Percentiles rank a stretch among this genome's conserved stretches.
phyloP scores from a whole-genome alignment of 2,797 vertebrate genomes.

The Anabacerthia variegaticeps region DNA sequence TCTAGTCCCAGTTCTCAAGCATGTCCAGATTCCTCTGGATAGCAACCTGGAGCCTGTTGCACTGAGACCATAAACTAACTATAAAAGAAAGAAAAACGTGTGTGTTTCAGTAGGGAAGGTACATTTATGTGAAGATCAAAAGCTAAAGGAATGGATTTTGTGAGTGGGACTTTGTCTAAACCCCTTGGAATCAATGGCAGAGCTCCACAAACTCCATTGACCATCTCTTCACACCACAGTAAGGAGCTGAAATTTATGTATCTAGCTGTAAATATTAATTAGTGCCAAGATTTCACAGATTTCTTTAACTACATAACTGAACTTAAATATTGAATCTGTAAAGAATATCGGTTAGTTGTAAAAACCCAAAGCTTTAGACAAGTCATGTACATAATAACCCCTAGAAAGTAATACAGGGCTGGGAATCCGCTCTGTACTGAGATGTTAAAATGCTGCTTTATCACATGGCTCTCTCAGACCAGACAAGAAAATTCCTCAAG shows the following conservation, averaged over 20 bases:
- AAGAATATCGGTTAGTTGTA: background rate
- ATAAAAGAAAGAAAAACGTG: fast-evolving
- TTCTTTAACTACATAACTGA: background rate
- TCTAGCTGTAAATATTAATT: background rate
- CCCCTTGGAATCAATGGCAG: background rate
- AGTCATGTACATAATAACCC: background rate
- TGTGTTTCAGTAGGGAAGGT: background rate
- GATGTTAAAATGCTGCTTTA: conserved; percentile 40
- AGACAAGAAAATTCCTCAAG: conserved; percentile 79
- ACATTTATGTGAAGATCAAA: background rate
- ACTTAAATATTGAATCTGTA: conserved; percentile 12
- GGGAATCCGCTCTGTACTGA: background rate
- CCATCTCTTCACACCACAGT: background rate
- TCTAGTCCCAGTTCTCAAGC: background rate
- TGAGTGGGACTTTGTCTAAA: background rate
- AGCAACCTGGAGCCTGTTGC: background rate
- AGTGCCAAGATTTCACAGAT: background rate
- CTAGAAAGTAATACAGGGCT: background rate
- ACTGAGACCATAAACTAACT: background rate
- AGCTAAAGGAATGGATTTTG: background rate
- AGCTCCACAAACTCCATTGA: background rate
- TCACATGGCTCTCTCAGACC: conserved; percentile 31
- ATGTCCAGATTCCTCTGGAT: background rate
- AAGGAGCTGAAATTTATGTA: background rate
- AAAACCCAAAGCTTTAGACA: background rate